phyloP scores from a whole-genome alignment of 1,140 invertebrate species.

The Drosophila obscura region DNA sequence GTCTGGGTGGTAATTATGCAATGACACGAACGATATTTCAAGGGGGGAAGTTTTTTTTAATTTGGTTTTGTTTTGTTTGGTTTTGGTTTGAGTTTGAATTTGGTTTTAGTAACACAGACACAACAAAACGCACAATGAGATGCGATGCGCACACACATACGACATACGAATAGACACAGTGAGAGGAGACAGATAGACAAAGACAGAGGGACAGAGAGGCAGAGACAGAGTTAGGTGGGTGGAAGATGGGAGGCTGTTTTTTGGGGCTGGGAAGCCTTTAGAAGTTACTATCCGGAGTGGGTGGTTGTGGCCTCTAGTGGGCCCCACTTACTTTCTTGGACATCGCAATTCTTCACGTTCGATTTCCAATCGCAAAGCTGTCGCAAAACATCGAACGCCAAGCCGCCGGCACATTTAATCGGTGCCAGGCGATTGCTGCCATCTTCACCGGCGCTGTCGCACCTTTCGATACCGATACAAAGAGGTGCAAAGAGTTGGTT shows the following conservation, averaged over 20 bases:
- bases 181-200: constrained; percentile 38
- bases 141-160: constrained; percentile 17
- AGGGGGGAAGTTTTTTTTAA: background rate
- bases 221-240: constrained; percentile 11
- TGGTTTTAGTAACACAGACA: constrained; percentile 62
- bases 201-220: constrained; percentile 28
- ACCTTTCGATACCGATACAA: constrained; percentile 86
- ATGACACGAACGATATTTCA: constrained; percentile 59
- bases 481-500: constrained; percentile 51
- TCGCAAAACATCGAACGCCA: constrained; percentile 96
- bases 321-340: constrained; percentile 94
- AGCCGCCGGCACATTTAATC: constrained; percentile 93
- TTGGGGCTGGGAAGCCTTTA: constrained; percentile 55
- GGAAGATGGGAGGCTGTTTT: constrained; percentile 22
- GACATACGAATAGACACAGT: constrained; percentile 31
- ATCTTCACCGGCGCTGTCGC: constrained; percentile 94
- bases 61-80: background rate
- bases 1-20: constrained; percentile 49
- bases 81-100: background rate
- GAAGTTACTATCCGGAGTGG: constrained; percentile 23
- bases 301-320: constrained; percentile 13
- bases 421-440: constrained; percentile 93
- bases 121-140: constrained; percentile 23
- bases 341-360: constrained; percentile 97
- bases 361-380: constrained; percentile 98